Conservation (phyloP, 2,797 vertebrate genomes). For the Pempheris klunzingeri region DNA sequence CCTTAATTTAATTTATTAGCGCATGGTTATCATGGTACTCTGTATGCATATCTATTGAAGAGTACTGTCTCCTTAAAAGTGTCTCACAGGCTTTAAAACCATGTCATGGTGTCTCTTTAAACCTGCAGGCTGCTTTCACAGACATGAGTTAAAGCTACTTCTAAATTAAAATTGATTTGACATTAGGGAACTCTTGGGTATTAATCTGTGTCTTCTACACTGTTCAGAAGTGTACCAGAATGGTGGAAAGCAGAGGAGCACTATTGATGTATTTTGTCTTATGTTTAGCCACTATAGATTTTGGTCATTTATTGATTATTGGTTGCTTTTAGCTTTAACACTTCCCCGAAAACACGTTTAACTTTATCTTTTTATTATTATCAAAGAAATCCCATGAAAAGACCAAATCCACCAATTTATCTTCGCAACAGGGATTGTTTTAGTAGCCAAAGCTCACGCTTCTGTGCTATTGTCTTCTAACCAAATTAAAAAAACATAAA, state of each 20-base stretch:
- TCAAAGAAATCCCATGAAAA: conserved; percentile 2
- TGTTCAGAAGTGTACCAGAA: conserved; percentile 55
- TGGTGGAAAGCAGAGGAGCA: conserved; percentile 36
- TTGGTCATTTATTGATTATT: too few species aligned
- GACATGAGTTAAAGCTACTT: conserved; percentile 71
- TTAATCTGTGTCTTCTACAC: conserved; percentile 63
- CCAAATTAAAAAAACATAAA: conserved; percentile 29
- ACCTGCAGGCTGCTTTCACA: conserved; percentile 52
- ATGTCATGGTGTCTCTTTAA: conserved; percentile 44
- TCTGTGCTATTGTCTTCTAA: background rate
- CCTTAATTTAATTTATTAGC: conserved; percentile 37
- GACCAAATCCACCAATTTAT: conserved; percentile 1
- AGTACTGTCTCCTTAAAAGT: conserved; percentile 38
- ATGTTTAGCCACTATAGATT: conserved; percentile 22
- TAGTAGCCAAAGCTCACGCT: background rate
- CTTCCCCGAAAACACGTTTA: background rate
- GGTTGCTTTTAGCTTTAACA: too few species aligned
- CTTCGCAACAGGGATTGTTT: conserved; percentile 11
- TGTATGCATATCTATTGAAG: conserved; percentile 22
- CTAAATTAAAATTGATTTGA: conserved; percentile 82
- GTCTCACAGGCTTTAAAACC: conserved; percentile 37
- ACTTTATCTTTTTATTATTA: conserved; percentile 12
- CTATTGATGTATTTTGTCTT: conserved; percentile 41
- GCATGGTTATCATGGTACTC: background rate
- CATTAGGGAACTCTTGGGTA: conserved; percentile 65